Evolutionary conservation across 2,888 invertebrate species (phyloP).

Genomic region (Tiliacea citrago): DNA sequence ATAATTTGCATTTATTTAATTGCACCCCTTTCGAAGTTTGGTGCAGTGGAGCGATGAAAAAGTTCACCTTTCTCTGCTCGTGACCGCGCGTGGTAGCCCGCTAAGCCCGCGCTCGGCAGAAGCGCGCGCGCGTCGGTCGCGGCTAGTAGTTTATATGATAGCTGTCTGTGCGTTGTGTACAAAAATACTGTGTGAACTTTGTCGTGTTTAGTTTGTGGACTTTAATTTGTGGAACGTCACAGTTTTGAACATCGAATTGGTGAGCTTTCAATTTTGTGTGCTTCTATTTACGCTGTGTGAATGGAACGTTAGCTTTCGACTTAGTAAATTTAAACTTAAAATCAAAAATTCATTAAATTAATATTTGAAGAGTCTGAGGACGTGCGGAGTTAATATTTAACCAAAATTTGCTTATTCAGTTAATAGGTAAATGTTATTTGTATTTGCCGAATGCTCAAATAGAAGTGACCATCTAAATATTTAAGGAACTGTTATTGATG

Average conservation of each 20-base stretch:
- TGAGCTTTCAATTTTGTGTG: constrained; percentile 26
- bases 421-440: neutral
- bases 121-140: constrained; percentile 55
- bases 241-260: constrained; percentile 34
- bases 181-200: constrained; percentile 53
- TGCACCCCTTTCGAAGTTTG: constrained; percentile 60
- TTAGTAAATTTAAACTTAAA: neutral
- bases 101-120: constrained; percentile 34
- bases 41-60: constrained; percentile 58
- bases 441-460: constrained; percentile 7
- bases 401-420: neutral
- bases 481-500: neutral
- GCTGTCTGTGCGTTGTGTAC: constrained; percentile 51
- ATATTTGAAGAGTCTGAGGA: constrained; percentile 31
- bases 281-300: neutral
- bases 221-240: constrained; percentile 43
- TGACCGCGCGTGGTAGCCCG: constrained; percentile 42
- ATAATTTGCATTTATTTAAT: constrained; percentile 49
- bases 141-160: constrained; percentile 32
- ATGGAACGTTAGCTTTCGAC: neutral
- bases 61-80: constrained; percentile 65
- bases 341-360: neutral
- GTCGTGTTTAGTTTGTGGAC: constrained; percentile 62
- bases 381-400: constrained; percentile 34
- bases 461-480: neutral